Percentiles rank a stretch among this genome's conserved stretches.
Evolutionary conservation across 2,113 vertebrate genomes (phyloP).

Genomic region (Orcinus orca): DNA sequence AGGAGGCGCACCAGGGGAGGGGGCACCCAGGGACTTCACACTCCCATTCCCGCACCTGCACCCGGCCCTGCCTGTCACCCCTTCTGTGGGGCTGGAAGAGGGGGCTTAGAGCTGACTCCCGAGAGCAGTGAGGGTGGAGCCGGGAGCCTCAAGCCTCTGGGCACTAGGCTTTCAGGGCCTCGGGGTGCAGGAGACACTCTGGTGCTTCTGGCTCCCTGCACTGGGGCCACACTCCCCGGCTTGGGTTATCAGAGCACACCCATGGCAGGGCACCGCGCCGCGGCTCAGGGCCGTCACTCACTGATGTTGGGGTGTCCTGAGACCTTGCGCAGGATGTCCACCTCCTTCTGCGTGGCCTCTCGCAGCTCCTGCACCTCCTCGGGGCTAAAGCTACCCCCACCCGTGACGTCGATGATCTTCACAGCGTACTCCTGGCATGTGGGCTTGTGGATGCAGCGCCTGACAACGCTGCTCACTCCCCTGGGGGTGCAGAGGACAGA

Average conservation of each 20-base stretch:
- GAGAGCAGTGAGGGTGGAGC: background rate
- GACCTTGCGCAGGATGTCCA: slow-evolving; percentile 95
- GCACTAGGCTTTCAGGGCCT: accelerated
- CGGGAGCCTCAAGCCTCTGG: background rate
- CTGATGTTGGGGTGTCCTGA: slow-evolving; percentile 93
- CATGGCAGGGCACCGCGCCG: accelerated
- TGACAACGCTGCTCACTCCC: slow-evolving; percentile 96
- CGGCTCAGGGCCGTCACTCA: slow-evolving; percentile 80
- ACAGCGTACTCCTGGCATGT: slow-evolving; percentile 91
- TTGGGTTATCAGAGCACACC: background rate
- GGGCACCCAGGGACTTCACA: background rate
- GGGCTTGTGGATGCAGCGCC: slow-evolving; percentile 92
- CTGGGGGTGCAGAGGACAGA: slow-evolving; percentile 78
- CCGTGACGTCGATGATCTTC: slow-evolving; percentile 97
- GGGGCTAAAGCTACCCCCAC: slow-evolving; percentile 87
- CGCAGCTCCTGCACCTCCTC: slow-evolving; percentile 91
- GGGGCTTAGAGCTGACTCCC: background rate
- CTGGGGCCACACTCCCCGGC: background rate
- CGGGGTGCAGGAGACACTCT: background rate
- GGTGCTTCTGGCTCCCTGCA: background rate
- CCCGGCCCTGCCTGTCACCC: background rate
- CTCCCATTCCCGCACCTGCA: accelerated
- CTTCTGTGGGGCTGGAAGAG: background rate
- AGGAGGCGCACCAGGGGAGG: background rate
- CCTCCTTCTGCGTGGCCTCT: slow-evolving; percentile 93